Percentiles rank a stretch among this genome's conserved stretches.
Conservation (phyloP, 2,797 vertebrate genomes). For the Tiaroga cobitis region DNA sequence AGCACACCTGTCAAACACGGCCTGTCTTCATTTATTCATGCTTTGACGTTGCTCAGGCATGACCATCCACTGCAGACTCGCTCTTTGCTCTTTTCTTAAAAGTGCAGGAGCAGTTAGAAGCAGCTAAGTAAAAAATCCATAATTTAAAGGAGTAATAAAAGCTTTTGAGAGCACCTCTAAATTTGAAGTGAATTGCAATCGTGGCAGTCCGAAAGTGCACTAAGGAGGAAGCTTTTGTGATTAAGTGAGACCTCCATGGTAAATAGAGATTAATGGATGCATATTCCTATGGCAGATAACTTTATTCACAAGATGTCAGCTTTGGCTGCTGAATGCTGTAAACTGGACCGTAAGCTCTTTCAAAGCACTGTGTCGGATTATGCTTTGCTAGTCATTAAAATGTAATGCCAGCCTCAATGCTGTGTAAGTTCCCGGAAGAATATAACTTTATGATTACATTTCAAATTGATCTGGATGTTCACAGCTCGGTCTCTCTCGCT, state of each 20-base stretch:
- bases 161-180: conserved; percentile 18
- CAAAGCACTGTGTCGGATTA: conserved; percentile 58
- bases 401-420: conserved; percentile 54
- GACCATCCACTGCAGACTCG: neutral
- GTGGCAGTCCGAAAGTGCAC: conserved; percentile 10
- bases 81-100: conserved; percentile 4
- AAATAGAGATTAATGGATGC: conserved; percentile 58
- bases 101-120: conserved; percentile 16
- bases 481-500: conserved; percentile 29
- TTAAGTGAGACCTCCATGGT: conserved; percentile 44
- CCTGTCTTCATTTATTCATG: conserved; percentile 15
- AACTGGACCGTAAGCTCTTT: conserved; percentile 59
- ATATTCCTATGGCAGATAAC: conserved; percentile 54
- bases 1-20: neutral
- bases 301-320: conserved; percentile 55
- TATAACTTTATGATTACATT: conserved; percentile 55
- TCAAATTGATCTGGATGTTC: conserved; percentile 58
- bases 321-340: conserved; percentile 54
- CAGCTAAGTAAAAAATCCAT: conserved; percentile 24
- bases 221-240: conserved; percentile 9
- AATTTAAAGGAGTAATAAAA: conserved; percentile 35
- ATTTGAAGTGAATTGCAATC: conserved; percentile 30
- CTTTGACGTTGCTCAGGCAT: conserved; percentile 1
- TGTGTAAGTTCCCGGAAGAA: conserved; percentile 54
- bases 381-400: conserved; percentile 61